Evolutionary conservation across 2,888 invertebrate species (phyloP).

Genomic region (Dryobota labecula): DNA sequence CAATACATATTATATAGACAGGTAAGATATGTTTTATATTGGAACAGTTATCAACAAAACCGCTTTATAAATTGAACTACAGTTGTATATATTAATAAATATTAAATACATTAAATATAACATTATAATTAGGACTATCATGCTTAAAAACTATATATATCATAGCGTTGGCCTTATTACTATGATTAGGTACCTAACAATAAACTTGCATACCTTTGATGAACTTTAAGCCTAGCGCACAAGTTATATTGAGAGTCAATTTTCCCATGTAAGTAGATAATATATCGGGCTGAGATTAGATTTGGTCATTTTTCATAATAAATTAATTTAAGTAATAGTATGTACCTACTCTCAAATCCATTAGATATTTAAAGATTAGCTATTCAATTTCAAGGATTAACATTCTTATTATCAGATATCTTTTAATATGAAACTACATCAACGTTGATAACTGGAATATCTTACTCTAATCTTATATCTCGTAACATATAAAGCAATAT

Average conservation of each 20-base stretch:
- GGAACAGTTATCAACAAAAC: slow-evolving; percentile 44
- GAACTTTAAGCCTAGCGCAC: slow-evolving; percentile 38
- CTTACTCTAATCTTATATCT: slow-evolving; percentile 51
- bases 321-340: slow-evolving; percentile 33
- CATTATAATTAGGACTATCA: slow-evolving; percentile 37
- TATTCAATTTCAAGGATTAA: slow-evolving; percentile 45
- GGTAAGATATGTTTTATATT: slow-evolving; percentile 50
- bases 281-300: slow-evolving; percentile 41
- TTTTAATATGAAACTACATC: slow-evolving; percentile 54
- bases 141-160: slow-evolving; percentile 36
- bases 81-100: slow-evolving; percentile 23
- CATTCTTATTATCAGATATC: slow-evolving; percentile 48
- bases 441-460: slow-evolving; percentile 50
- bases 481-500: slow-evolving; percentile 66
- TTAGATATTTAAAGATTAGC: slow-evolving; percentile 35
- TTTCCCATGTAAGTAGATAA: slow-evolving; percentile 25
- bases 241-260: slow-evolving; percentile 26
- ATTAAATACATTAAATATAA: slow-evolving; percentile 22
- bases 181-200: slow-evolving; percentile 40
- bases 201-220: slow-evolving; percentile 37
- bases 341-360: slow-evolving; percentile 53
- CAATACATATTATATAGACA: slow-evolving; percentile 18
- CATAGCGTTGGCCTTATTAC: slow-evolving; percentile 47
- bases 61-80: slow-evolving; percentile 32
- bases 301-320: slow-evolving; percentile 58